Evolutionary conservation across 1,140 invertebrate species (phyloP).

Genomic region (Pentalonia nigronervosa): DNA sequence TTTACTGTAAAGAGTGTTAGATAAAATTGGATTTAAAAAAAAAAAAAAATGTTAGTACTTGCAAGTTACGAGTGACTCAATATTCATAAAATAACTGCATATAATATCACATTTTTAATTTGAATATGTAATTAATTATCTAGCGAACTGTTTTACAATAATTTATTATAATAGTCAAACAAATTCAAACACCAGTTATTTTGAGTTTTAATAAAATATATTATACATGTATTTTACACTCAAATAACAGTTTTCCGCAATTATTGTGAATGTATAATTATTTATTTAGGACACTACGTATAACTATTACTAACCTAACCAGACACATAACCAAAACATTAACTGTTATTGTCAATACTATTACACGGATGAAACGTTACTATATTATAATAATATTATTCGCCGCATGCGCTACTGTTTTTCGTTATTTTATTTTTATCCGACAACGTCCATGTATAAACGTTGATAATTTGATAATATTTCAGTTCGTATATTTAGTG

Average conservation of each 20-base stretch:
- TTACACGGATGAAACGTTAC: not conserved
- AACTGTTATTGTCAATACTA: not conserved
- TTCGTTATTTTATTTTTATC: not conserved
- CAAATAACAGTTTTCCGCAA: too few species aligned
- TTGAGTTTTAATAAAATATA: too few species aligned
- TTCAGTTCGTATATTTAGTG: not conserved
- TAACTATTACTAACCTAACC: not conserved
- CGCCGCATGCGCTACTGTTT: not conserved
- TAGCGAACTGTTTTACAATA: too few species aligned
- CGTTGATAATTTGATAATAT: not conserved
- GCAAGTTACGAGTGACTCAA: not conserved
- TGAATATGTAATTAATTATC: not conserved
- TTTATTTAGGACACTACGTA: not conserved
- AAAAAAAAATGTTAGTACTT: not conserved
- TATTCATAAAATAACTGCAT: not conserved
- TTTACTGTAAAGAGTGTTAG: not conserved
- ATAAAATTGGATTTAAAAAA: not conserved
- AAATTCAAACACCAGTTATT: too few species aligned
- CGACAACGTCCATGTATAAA: not conserved
- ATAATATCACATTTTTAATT: not conserved
- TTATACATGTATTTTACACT: too few species aligned
- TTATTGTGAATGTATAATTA: too few species aligned
- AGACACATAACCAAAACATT: not conserved
- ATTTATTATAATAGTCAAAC: not conserved
- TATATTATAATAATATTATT: not conserved